These are phyloP conservation scores for Drosophila cognata DNA, from an alignment of 2,888 invertebrate species.

Conservation along the genomic window DNA sequence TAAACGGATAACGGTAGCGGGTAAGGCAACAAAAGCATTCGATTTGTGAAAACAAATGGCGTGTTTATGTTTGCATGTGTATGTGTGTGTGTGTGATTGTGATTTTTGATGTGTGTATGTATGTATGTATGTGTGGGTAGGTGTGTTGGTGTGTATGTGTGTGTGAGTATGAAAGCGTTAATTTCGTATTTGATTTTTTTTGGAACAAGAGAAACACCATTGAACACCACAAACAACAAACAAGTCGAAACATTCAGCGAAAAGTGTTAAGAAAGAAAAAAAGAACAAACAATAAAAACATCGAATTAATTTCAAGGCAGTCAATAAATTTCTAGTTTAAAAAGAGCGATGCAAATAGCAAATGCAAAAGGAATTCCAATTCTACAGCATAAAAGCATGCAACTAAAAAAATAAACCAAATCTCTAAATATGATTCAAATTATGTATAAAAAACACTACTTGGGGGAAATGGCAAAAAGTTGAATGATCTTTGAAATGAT, in stretches of 20 bases:
- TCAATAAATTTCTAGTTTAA: slow-evolving; percentile 45
- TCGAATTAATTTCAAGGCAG: slow-evolving; percentile 69
- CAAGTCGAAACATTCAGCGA: slow-evolving; percentile 80
- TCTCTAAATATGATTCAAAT: background rate
- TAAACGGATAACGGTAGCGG: slow-evolving; percentile 59
- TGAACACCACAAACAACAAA: slow-evolving; percentile 79
- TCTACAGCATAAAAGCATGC: slow-evolving; percentile 31
- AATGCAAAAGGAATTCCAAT: slow-evolving; percentile 18
- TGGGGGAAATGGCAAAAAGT: background rate
- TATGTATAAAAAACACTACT: background rate
- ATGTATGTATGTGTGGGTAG: slow-evolving; percentile 2
- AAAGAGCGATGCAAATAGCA: background rate
- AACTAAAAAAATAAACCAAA: slow-evolving; percentile 1
- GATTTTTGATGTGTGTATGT: slow-evolving; percentile 4
- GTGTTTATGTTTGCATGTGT: slow-evolving; percentile 16
- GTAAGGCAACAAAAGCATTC: slow-evolving; percentile 74
- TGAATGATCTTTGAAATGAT: background rate
- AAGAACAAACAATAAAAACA: slow-evolving; percentile 68
- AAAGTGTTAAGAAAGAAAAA: slow-evolving; percentile 68
- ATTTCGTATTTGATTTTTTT: slow-evolving; percentile 58
- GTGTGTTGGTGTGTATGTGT: slow-evolving; percentile 36
- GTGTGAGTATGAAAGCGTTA: slow-evolving; percentile 76
- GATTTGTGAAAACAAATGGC: slow-evolving; percentile 62
- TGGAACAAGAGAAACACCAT: slow-evolving; percentile 62
- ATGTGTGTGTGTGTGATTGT: slow-evolving; percentile 4